phyloP scores from a whole-genome alignment of 2,113 vertebrate species.

The Phalacrocorax carbo region DNA sequence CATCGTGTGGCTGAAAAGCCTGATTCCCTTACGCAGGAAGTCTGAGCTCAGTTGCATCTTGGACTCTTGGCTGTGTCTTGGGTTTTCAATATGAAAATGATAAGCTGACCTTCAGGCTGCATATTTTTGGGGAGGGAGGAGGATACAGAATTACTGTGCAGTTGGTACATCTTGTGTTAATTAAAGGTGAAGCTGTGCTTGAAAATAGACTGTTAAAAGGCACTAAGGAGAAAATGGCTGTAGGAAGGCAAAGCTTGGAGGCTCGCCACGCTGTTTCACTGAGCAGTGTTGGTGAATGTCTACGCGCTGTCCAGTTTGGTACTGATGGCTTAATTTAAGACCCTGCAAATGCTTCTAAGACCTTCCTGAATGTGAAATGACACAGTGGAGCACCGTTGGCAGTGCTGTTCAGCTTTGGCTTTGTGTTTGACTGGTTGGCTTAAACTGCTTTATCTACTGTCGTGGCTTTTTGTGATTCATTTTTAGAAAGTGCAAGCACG shows the following conservation, averaged over 20 bases:
- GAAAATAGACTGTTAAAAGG: background rate
- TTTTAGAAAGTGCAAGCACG: slow-evolving; percentile 53
- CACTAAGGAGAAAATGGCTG: background rate
- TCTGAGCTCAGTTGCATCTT: background rate
- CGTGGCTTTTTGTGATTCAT: slow-evolving; percentile 32
- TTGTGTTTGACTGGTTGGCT: background rate
- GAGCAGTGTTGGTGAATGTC: background rate
- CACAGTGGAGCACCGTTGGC: slow-evolving; percentile 27
- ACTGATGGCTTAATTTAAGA: slow-evolving; percentile 39
- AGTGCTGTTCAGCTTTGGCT: slow-evolving; percentile 26
- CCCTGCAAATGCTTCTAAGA: background rate
- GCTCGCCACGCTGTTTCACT: accelerated
- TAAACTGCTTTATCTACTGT: background rate
- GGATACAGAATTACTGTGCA: background rate
- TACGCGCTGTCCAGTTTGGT: background rate
- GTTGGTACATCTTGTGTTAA: background rate
- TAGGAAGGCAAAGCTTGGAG: background rate
- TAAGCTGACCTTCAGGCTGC: background rate
- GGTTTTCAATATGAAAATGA: background rate
- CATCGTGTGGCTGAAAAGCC: accelerated
- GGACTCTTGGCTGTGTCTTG: background rate
- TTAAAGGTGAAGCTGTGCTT: background rate
- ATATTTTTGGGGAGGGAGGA: background rate
- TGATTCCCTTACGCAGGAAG: background rate
- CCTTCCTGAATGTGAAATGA: slow-evolving; percentile 16